Conservation (phyloP, 2,113 vertebrate species). For the Cariama cristata region DNA sequence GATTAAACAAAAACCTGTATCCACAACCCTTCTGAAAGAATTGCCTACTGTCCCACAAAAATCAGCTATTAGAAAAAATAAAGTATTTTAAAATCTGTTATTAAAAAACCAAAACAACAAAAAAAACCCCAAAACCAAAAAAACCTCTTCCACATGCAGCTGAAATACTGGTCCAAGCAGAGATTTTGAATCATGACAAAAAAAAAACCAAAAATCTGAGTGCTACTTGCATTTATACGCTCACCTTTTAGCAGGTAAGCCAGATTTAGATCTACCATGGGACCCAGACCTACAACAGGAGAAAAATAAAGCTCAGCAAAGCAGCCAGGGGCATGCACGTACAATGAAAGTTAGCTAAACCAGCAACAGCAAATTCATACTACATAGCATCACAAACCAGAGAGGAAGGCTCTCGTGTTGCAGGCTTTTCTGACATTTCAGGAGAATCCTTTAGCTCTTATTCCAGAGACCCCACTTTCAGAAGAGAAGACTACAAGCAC, state of each 20-base stretch:
- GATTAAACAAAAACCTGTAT: neutral
- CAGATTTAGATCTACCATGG: slow-evolving; percentile 75
- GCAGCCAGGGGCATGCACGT: slow-evolving; percentile 36
- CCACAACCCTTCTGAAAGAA: neutral
- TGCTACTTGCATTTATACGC: neutral
- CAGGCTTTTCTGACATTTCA: neutral
- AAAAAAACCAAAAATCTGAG: neutral
- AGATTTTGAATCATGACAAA: neutral
- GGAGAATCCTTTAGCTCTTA: neutral
- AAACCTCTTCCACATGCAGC: neutral
- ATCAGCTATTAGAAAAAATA: neutral
- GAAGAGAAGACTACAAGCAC: neutral
- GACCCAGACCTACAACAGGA: slow-evolving; percentile 72
- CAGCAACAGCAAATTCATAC: neutral
- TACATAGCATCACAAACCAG: neutral
- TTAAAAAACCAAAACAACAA: neutral
- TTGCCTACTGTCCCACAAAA: neutral
- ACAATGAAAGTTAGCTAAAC: neutral
- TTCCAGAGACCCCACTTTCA: neutral
- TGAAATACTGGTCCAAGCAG: neutral
- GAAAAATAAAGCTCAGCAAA: slow-evolving; percentile 68
- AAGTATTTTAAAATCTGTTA: neutral
- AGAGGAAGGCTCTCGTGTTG: neutral
- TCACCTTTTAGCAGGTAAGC: slow-evolving; percentile 75
- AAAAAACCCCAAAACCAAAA: neutral